These are phyloP conservation scores for Diprion similis DNA, from an alignment of 1,140 invertebrate genomes.

Conservation along the genomic window DNA sequence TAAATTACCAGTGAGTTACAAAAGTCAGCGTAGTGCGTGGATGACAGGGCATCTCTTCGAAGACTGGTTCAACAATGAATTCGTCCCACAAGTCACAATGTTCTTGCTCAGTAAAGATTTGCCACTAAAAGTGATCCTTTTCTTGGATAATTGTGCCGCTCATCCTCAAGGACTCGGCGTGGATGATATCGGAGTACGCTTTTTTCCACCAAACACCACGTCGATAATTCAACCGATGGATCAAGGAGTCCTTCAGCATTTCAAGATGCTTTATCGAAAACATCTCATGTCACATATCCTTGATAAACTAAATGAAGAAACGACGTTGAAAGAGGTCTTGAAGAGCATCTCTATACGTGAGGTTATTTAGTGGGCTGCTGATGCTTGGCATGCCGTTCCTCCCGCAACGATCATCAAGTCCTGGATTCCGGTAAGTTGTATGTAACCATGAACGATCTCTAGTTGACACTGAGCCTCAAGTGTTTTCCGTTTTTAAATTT, in stretches of 20 bases:
- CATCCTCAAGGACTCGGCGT: conserved; percentile 30
- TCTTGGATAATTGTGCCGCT: conserved; percentile 49
- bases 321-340: not conserved
- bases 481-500: no score
- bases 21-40: conserved; percentile 47
- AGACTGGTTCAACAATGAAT: conserved; percentile 47
- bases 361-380: conserved; percentile 11
- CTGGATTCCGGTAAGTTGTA: conserved; percentile 18
- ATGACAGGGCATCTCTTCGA: conserved; percentile 43
- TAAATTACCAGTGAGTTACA: conserved; percentile 40
- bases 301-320: conserved; percentile 5
- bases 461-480: conserved; percentile 12
- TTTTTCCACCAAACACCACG: conserved; percentile 32
- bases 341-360: conserved; percentile 12
- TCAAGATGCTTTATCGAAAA: conserved; percentile 22
- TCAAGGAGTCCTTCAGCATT: conserved; percentile 19
- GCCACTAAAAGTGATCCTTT: conserved; percentile 47
- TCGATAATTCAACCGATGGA: conserved; percentile 25
- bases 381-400: conserved; percentile 5
- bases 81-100: conserved; percentile 39
- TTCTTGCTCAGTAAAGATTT: conserved; percentile 41
- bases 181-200: conserved; percentile 23
- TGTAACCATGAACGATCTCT: conserved; percentile 9
- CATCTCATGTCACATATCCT: not conserved
- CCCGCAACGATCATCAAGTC: conserved; percentile 10